Percentiles rank a stretch among this genome's conserved stretches.
Evolutionary conservation across 2,888 invertebrate species (phyloP).

Genomic region (Drosophila lacicola): DNA sequence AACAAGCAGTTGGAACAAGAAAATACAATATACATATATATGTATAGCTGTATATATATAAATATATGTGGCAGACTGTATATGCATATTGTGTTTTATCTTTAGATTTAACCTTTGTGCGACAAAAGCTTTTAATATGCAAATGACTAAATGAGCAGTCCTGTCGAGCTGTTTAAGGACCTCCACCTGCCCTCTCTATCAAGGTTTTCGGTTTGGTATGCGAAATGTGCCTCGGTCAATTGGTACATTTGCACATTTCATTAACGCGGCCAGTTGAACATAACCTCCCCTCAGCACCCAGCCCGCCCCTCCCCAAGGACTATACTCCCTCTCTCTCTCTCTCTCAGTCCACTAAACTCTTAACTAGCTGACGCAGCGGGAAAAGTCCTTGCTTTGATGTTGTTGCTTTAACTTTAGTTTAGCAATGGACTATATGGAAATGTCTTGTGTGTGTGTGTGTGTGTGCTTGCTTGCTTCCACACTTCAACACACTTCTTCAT

Average conservation of each 20-base stretch:
- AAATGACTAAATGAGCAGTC: conserved; percentile 77
- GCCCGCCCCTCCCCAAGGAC: not conserved
- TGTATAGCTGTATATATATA: not conserved
- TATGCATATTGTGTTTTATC: conserved; percentile 69
- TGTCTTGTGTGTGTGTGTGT: conserved; percentile 29
- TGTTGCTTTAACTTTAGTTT: conserved; percentile 41
- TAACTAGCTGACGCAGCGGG: conserved; percentile 75
- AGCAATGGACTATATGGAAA: conserved; percentile 53
- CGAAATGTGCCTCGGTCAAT: conserved; percentile 71
- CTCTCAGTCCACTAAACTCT: conserved; percentile 29
- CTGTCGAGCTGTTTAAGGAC: conserved; percentile 38
- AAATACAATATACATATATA: conserved; percentile 21
- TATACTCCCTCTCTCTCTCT: not conserved
- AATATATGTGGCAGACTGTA: conserved; percentile 14
- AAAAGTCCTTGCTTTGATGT: conserved; percentile 71
- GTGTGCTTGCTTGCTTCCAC: conserved; percentile 37
- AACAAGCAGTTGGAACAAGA: conserved; percentile 45
- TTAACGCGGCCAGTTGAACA: conserved; percentile 64
- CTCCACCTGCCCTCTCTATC: not conserved
- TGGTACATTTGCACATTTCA: conserved; percentile 80
- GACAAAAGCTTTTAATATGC: conserved; percentile 82
- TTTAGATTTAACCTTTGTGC: conserved; percentile 80
- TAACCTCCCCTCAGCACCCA: conserved; percentile 29
- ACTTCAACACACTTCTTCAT: conserved; percentile 74
- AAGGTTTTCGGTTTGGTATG: conserved; percentile 50